Percentiles rank a stretch among this genome's conserved stretches.
Conservation (phyloP, 2,113 vertebrate genomes). For the Neotoma lepida region DNA sequence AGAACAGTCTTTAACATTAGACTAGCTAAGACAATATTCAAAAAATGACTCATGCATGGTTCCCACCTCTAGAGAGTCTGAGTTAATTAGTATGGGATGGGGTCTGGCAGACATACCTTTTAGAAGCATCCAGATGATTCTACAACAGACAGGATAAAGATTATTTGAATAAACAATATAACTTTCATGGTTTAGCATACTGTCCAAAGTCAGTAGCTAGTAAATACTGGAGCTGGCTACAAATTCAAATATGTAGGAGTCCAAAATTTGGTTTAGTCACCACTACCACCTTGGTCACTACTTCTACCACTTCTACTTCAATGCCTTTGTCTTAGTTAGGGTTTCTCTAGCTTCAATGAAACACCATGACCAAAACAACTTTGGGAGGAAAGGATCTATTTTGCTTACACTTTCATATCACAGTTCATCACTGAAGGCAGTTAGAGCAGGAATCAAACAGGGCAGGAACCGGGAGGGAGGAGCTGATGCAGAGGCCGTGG, state of each 20-base stretch:
- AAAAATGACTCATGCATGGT: neutral
- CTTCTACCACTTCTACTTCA: neutral
- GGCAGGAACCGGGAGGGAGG: neutral
- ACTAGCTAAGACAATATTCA: neutral
- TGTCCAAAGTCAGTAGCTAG: neutral
- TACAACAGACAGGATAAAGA: neutral
- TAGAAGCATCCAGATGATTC: conserved; percentile 1
- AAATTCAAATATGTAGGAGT: neutral
- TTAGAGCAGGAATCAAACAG: neutral
- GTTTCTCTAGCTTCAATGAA: neutral
- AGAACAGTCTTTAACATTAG: neutral
- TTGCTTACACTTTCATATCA: neutral
- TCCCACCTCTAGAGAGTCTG: neutral
- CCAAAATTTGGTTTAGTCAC: neutral
- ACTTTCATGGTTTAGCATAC: neutral
- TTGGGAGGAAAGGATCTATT: neutral
- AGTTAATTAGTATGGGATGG: neutral
- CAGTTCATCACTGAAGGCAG: too few species aligned
- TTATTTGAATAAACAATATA: neutral
- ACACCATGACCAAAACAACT: neutral
- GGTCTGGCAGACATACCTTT: neutral
- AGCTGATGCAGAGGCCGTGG: neutral
- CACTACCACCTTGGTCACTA: neutral
- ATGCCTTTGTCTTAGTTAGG: neutral
- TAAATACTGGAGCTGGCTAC: neutral